Evolutionary conservation across 2,113 vertebrate species (phyloP).

Genomic region (Physeter macrocephalus): DNA sequence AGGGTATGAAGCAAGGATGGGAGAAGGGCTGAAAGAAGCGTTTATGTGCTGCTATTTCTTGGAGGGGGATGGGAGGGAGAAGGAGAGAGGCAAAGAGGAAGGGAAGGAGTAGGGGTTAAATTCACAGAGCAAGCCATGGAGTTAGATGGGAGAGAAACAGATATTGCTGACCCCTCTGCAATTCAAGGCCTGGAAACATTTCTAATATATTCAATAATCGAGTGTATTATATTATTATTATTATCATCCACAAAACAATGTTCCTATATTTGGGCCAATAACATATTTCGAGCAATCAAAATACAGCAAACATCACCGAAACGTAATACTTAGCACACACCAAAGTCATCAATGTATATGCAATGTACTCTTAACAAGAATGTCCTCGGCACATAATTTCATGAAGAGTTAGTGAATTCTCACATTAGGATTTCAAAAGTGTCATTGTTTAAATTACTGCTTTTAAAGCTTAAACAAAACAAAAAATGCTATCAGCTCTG

Average conservation of each 20-base stretch:
- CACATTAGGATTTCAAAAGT: conserved; percentile 17
- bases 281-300: conserved; percentile 29
- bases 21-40: not conserved
- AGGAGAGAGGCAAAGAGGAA: not conserved
- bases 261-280: conserved; percentile 73
- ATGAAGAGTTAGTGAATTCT: not conserved
- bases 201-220: not conserved
- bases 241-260: not conserved
- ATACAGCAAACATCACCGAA: conserved; percentile 36
- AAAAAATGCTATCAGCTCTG: not conserved
- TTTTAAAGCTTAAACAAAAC: conserved; percentile 7
- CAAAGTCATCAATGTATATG: not conserved
- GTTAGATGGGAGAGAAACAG: not conserved
- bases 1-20: not conserved
- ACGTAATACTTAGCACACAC: conserved; percentile 32
- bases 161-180: not conserved
- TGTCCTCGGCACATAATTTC: not conserved
- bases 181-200: not conserved
- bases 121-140: not conserved
- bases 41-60: not conserved
- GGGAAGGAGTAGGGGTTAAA: not conserved
- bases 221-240: not conserved
- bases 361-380: not conserved
- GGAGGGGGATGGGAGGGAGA: not conserved
- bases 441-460: not conserved